Evolutionary conservation across 2,888 invertebrate genomes (phyloP), one percentile per base, ranked within the genome.

Genomic region (Aethes cnicana): DNA sequence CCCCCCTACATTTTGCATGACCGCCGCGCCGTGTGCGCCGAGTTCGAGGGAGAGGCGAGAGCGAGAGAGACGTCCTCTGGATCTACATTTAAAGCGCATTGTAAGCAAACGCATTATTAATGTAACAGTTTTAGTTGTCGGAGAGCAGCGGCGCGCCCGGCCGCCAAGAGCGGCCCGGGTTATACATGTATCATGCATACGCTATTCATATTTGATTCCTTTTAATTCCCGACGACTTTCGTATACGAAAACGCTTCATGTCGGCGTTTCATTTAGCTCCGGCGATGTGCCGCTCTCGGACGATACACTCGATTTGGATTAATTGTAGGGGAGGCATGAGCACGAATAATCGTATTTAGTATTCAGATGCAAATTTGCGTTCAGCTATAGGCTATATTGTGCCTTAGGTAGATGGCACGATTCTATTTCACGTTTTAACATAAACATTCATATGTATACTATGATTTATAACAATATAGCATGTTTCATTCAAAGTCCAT

Each of bases 61-160:
- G 63, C 56, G 74, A 80, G 69, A 62, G 73, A 65, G 83, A 81
- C 70, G 60, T 62, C 66, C 75, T 73, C 68, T 75, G 79, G 80
- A 86, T 86, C 85, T 86, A 89, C 88, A 88, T 87, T 88, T 89
- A 87, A 87, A 89, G 88, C 86, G 84, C 87, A 88, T 88, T 86
- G 88, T 87, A 88, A 89, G 86, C 87, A 88, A 85, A 79, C 74
- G 78, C 80, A 88, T 89, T 89, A 88, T 84, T 87, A 88, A 89
- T 88, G 88, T 84, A 88, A 80, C 84, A 83, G 81, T 84, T 88
- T 87, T 86, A 88, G 88, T 86, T 86, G 82, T 84, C 78, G 77
- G 81, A 78, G 80, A 81, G 82, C 74, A 74, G 72, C 68, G 79
- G 78, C 76, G 80, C 78, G 77, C 76, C 78, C 73, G 74, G 70